Evolutionary conservation across 2,888 invertebrate genomes (phyloP).

Genomic region (Oithona nana): DNA sequence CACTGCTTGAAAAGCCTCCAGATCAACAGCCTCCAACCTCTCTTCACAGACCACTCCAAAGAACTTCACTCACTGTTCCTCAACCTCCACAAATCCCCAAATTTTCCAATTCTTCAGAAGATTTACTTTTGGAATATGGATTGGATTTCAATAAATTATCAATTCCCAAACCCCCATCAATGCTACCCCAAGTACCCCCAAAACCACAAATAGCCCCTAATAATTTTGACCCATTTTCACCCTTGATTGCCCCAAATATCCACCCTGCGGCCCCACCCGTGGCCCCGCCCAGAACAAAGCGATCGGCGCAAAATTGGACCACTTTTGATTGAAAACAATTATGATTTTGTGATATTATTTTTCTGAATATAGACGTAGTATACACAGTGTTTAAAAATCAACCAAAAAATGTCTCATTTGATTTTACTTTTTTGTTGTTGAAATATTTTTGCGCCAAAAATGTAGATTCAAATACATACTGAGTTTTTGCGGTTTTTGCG

Average conservation of each 20-base stretch:
- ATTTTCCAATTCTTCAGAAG: conserved; percentile 3
- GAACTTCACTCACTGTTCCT: neutral
- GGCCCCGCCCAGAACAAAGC: conserved; percentile 5
- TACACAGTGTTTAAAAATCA: no score
- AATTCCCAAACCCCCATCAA: no score
- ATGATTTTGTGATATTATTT: no score
- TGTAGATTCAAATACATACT: no score
- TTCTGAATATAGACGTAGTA: no score
- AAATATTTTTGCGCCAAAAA: no score
- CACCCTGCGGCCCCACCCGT: neutral
- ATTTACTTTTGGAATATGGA: conserved; percentile 12
- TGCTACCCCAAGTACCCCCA: no score
- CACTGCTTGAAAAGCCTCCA: neutral
- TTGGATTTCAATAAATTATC: conserved; percentile 5
- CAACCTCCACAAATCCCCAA: neutral
- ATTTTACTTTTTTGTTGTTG: no score
- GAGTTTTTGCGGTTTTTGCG: no score
- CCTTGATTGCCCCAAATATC: neutral
- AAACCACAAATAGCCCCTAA: no score
- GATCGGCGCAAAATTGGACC: conserved; percentile 8
- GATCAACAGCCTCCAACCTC: neutral
- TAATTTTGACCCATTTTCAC: neutral
- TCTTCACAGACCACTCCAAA: neutral
- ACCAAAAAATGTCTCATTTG: no score
- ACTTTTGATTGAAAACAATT: conserved; percentile 5